Evolutionary conservation across 2,888 invertebrate species (phyloP), one percentile per base, ranked within the genome.

Genomic region (Pyrocoelia pectoralis): DNA sequence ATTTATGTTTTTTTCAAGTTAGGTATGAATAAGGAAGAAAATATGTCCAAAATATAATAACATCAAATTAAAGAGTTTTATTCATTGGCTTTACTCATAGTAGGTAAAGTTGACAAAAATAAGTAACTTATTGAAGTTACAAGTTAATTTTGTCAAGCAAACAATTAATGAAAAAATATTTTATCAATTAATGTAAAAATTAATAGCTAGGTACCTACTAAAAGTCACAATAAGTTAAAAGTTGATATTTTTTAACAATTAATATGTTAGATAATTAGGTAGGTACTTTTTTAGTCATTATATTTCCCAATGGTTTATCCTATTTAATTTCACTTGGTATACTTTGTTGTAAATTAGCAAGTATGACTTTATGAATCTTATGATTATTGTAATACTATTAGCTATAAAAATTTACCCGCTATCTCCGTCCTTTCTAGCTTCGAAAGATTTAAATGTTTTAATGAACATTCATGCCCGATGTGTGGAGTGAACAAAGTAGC

Each of bases 121-220:
- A n/a, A n/a, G n/a, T n/a, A n/a, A n/a, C n/a, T n/a, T n/a, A n/a
- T n/a, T n/a, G n/a, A n/a, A n/a, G n/a, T n/a, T n/a, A n/a, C n/a
- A 38, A 38, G 38, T n/a, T 38, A 38, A 5, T 38, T n/a, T 38
- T 38, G n/a, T n/a, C n/a, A n/a, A n/a, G n/a, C n/a, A n/a, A n/a
- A n/a, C n/a, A 38, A 38, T 38, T n/a, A 38, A 12, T 38, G n/a
- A 38, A 8, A n/a, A 38, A 38, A 38, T 38, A 38, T 38, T 38
- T 38, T 9, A 2, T 38, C 5, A 38, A 38, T 8, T 38, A 38
- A 38, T 38, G 38, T 38, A 38, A 38, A 2, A 38, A 12, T n/a
- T 38, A 38, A 38, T 38, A 38, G 38, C n/a, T n/a, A n/a, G n/a
- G n/a, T n/a, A n/a, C n/a, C 38, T 38, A 38, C n/a, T 38, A 38